phyloP scores from a whole-genome alignment of 2,113 vertebrate genomes.

The Colinus virginianus region DNA sequence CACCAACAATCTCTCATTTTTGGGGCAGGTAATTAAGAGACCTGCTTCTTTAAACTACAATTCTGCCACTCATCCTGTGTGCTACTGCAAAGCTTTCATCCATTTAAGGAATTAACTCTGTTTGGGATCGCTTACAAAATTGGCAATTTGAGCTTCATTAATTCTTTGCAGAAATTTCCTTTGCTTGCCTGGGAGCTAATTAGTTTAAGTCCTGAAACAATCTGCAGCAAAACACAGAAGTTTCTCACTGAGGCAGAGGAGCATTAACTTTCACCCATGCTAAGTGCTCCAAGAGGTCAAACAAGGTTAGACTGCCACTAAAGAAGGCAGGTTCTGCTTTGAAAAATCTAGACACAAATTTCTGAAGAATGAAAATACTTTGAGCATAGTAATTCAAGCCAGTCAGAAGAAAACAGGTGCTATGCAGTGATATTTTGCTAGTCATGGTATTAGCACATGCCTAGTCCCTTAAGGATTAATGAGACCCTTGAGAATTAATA shows the following conservation, averaged over 20 bases:
- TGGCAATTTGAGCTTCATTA: neutral
- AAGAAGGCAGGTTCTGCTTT: neutral
- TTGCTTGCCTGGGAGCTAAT: neutral
- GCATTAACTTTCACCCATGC: neutral
- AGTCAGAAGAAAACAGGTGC: neutral
- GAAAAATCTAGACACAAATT: neutral
- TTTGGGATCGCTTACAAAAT: neutral
- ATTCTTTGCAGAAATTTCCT: neutral
- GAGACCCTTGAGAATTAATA: neutral
- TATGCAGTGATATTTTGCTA: neutral
- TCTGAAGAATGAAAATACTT: neutral
- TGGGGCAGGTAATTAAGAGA: constrained; percentile 24
- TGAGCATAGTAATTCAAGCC: neutral
- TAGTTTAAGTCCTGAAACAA: neutral
- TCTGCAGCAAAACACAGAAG: neutral
- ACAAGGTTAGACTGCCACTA: neutral
- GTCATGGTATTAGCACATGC: neutral
- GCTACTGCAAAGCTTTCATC: neutral
- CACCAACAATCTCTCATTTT: neutral
- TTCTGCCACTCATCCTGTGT: neutral
- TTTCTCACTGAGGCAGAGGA: neutral
- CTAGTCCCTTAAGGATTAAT: neutral
- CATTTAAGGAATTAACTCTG: neutral
- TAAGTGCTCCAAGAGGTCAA: neutral
- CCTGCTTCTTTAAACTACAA: constrained; percentile 17